Evolutionary conservation across 2,113 vertebrate species (phyloP).

Genomic region (Leptobrachium ailaonicum): DNA sequence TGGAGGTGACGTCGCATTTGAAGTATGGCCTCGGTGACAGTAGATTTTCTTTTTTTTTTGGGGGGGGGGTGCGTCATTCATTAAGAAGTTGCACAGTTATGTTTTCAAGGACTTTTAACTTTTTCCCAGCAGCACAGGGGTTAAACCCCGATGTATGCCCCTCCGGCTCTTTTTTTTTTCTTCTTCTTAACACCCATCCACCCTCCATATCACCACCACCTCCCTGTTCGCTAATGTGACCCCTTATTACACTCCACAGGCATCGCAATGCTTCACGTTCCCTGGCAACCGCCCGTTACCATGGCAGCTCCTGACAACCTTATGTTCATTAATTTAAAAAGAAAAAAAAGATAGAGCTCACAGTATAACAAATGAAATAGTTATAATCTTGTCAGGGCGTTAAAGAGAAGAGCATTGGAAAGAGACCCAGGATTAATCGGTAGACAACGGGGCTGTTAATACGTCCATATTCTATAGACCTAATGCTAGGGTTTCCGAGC

Average conservation of each 20-base stretch:
- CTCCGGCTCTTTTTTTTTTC: neutral
- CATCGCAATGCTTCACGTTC: conserved; percentile 58
- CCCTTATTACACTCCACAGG: conserved; percentile 57
- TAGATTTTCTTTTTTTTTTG: no score
- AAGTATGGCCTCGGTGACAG: no score
- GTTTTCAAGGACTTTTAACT: neutral
- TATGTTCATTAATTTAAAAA: conserved; percentile 66
- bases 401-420: conserved; percentile 46
- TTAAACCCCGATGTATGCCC: neutral
- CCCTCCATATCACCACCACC: conserved; percentile 13
- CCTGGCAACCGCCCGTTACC: conserved; percentile 59
- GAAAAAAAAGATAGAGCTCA: conserved; percentile 48
- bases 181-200: neutral
- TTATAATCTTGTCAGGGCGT: conserved; percentile 64
- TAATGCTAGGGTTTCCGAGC: conserved; percentile 28
- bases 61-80: no score
- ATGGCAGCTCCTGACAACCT: conserved; percentile 65
- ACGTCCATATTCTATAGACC: conserved; percentile 20
- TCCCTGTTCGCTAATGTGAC: conserved; percentile 55
- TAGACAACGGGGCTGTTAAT: conserved; percentile 34
- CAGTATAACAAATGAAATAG: conserved; percentile 65
- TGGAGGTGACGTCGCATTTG: no score
- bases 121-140: neutral
- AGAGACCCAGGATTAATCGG: neutral
- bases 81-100: no score